A percentile compares a stretch with the other conserved stretches of the same genome.
Evolutionary conservation across 1,140 invertebrate genomes (phyloP).

Genomic region (Temnothorax nylanderi): DNA sequence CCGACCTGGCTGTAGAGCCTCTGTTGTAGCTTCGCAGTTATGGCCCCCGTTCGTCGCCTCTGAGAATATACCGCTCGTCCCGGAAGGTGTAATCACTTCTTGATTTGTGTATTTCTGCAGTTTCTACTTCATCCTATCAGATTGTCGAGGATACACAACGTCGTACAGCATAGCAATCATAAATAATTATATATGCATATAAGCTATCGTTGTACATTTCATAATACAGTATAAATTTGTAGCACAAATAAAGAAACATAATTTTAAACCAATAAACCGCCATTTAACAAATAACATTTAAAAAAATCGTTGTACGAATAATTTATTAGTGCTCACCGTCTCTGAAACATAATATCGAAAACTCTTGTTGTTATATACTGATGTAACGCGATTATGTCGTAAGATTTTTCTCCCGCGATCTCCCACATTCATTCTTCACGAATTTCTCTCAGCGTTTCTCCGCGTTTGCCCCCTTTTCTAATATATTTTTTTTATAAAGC

Average conservation of each 20-base stretch:
- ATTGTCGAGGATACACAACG: neutral
- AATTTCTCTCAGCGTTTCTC: neutral
- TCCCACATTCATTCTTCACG: conserved; percentile 5
- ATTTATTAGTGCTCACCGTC: neutral
- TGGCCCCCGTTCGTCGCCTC: neutral
- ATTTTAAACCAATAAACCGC: neutral
- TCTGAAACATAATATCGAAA: neutral
- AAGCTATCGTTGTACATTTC: too few relatives aligned
- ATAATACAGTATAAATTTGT: neutral
- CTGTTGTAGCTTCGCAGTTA: neutral
- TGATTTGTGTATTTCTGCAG: neutral
- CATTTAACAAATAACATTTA: neutral
- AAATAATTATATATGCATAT: conserved; percentile 8
- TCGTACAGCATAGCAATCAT: neutral
- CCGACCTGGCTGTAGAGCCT: neutral
- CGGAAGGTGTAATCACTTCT: neutral
- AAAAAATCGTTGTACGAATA: neutral
- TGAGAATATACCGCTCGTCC: neutral
- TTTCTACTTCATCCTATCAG: neutral
- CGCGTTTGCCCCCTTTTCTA: neutral
- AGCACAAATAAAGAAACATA: neutral
- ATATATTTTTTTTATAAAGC: conserved; percentile 58
- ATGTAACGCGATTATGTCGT: neutral
- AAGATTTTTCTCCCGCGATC: neutral
- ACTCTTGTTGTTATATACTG: neutral